phyloP scores from a whole-genome alignment of 2,797 vertebrate species.

The Myiothlypis chrysogaster region DNA sequence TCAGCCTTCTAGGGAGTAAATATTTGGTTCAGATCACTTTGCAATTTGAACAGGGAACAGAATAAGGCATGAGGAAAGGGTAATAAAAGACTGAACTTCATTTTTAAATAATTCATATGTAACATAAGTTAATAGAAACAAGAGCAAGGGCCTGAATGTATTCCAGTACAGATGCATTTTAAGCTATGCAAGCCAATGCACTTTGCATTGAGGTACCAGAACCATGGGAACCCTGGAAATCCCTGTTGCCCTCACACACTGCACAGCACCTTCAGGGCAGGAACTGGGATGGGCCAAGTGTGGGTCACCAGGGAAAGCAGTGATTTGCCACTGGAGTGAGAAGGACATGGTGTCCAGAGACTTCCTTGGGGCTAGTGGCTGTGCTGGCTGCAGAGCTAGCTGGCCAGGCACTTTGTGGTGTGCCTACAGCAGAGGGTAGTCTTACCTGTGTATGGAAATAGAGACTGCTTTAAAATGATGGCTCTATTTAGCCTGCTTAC shows the following conservation, averaged over 20 bases:
- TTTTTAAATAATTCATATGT: not conserved
- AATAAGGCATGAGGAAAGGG: not conserved
- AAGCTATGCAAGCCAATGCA: not conserved
- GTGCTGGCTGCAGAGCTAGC: rapidly evolving
- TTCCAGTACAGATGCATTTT: not conserved
- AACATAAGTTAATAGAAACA: not conserved
- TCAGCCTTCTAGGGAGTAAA: not conserved
- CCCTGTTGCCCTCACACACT: rapidly evolving
- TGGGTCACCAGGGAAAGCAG: not conserved
- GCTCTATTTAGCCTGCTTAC: not conserved
- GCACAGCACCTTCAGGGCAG: not conserved
- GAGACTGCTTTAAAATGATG: not conserved
- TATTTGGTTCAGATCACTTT: not conserved
- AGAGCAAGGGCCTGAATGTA: not conserved
- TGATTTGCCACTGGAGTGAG: not conserved
- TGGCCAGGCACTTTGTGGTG: not conserved
- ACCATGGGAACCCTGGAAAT: rapidly evolving
- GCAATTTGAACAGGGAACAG: not conserved
- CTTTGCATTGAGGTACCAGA: not conserved
- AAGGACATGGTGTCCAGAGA: not conserved
- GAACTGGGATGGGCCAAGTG: rapidly evolving
- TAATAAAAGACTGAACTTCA: not conserved
- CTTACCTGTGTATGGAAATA: not conserved
- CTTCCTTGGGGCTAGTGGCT: not conserved
- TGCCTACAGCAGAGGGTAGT: not conserved